phyloP scores from a whole-genome alignment of 2,113 vertebrate species.

The Megaceryle torquata region DNA sequence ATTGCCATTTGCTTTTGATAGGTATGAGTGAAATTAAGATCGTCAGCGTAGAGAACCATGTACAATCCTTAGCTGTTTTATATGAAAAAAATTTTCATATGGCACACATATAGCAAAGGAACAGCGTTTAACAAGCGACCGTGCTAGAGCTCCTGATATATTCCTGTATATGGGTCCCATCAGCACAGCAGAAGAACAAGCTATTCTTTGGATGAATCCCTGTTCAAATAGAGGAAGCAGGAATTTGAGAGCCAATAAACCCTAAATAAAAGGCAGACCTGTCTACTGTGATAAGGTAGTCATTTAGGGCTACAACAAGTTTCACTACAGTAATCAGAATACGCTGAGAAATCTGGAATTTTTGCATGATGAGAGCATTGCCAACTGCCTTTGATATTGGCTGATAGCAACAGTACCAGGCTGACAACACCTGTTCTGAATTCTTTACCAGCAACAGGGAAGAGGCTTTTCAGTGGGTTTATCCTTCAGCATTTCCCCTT shows the following conservation, averaged over 20 bases:
- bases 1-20: background rate
- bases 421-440: background rate
- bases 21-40: background rate
- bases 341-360: constrained; percentile 44
- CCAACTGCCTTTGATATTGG: constrained; percentile 12
- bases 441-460: background rate
- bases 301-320: constrained; percentile 36
- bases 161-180: background rate
- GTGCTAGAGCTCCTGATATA: background rate
- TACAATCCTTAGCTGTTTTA: background rate
- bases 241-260: background rate
- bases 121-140: background rate
- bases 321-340: constrained; percentile 50
- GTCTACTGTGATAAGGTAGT: background rate
- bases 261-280: background rate
- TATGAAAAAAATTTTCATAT: background rate
- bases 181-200: background rate
- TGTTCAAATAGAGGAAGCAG: background rate
- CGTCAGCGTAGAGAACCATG: background rate
- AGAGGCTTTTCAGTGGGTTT: background rate
- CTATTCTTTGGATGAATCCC: background rate
- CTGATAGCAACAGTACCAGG: background rate
- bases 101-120: background rate
- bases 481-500: background rate
- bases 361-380: constrained; percentile 17